Percentiles rank a stretch among this genome's conserved stretches.
Evolutionary conservation across 2,113 vertebrate species (phyloP).

Genomic region (Cacatua alba): DNA sequence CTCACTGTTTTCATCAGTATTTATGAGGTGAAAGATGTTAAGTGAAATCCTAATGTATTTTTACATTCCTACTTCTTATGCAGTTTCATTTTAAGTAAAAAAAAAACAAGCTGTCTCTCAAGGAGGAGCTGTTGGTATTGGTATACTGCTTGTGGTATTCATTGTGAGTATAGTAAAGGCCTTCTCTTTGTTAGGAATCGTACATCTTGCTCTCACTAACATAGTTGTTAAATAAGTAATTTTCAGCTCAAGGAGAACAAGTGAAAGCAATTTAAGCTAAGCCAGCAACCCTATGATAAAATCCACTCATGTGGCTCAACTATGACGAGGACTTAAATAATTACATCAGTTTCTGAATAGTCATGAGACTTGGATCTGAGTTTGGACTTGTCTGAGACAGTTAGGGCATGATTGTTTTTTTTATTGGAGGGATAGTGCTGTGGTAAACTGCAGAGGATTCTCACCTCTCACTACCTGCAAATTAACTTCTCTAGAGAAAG

Average conservation of each 20-base stretch:
- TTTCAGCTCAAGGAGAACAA: slow-evolving; percentile 9
- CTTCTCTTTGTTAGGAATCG: neutral
- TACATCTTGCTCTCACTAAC: neutral
- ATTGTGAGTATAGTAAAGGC: neutral
- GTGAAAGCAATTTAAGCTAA: slow-evolving; percentile 4
- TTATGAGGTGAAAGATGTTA: neutral
- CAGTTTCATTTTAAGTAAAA: neutral
- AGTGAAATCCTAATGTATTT: neutral
- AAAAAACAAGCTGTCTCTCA: neutral
- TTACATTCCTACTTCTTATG: neutral
- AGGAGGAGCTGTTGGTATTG: neutral
- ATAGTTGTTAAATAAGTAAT: neutral
- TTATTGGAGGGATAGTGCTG: neutral
- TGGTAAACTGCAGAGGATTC: neutral
- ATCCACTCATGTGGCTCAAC: neutral
- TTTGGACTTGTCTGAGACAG: slow-evolving; percentile 6
- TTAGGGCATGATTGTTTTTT: neutral
- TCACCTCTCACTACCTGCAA: neutral
- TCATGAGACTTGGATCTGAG: neutral
- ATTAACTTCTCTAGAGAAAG: neutral
- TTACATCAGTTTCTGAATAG: neutral
- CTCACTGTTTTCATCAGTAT: neutral
- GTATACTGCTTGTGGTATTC: neutral
- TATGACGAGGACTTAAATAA: neutral
- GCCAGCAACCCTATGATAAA: neutral